Evolutionary conservation across 2,888 invertebrate genomes (phyloP), one percentile per base, ranked within the genome.

Genomic region (Caenorhabditis panamensis): DNA sequence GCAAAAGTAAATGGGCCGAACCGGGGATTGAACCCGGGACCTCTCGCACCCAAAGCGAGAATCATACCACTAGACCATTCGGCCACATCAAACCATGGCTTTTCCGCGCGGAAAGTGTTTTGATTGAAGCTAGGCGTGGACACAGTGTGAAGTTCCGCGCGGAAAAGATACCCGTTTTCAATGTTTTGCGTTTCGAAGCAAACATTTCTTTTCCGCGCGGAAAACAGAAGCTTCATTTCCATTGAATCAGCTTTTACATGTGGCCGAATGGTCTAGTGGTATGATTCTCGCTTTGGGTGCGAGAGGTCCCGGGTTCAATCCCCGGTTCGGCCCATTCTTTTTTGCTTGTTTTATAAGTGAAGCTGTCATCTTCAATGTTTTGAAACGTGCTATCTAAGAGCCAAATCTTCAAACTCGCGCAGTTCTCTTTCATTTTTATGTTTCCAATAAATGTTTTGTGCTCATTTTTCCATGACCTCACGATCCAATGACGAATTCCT

Each of bases 231-330:
- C 41, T 11, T 41, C 41, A 41, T 13, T 13, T 11, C 13, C 41
- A 11, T 41, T 2, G 41, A 41, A 41, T 2, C 31, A 41, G 8
- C 8, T 6, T 6, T 11, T 13, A 6, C 5, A 5, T 22, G 58
- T 66, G 81, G 81, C 81, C 81, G 82, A 78, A 86, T 88, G 88
- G 88, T 88, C 88, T 89, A 89, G 89, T 86, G 89, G 89, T 87
- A 89, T 89, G 89, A 89, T 89, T 89, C 89, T 89, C 88, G 89
- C 89, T 89, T 89, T 81, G 89, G 89, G 89, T 89, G 89, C 89
- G 89, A 89, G 89, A 89, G 89, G 88, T 88, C 88, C 89, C 89
- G 89, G 88, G 88, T 84, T 89, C 88, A 82, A 88, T 85, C 86
- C 87, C 87, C 88, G 88, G 87, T 83, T 86, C 83, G 80, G 84